A percentile compares a stretch with the other conserved stretches of the same genome.
These are phyloP conservation scores for Cherax quadricarinatus DNA, from an alignment of 1,140 invertebrate species.

Conservation along the genomic window DNA sequence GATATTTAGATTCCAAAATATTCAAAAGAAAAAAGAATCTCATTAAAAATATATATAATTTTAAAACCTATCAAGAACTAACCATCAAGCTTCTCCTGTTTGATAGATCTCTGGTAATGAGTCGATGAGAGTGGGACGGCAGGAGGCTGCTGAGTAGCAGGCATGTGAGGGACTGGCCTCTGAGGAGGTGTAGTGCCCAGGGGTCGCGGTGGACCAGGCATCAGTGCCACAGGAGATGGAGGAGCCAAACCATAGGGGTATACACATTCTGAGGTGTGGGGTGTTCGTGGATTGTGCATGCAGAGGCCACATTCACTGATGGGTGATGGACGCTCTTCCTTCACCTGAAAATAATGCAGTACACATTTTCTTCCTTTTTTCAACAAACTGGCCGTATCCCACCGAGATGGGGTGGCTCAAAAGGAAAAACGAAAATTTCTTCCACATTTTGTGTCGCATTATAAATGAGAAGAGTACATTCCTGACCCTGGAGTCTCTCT, in stretches of 20 bases:
- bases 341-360: slow-evolving; percentile 45
- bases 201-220: slow-evolving; percentile 54
- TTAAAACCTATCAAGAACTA: neutral
- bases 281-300: slow-evolving; percentile 68
- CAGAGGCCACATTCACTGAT: slow-evolving; percentile 71
- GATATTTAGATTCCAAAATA: no score
- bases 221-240: slow-evolving; percentile 56
- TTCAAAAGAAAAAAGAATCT: no score
- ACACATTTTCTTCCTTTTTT: no score
- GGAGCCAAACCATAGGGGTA: slow-evolving; percentile 67
- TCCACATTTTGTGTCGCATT: no score
- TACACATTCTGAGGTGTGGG: slow-evolving; percentile 67
- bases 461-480: no score
- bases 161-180: slow-evolving; percentile 52
- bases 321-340: slow-evolving; percentile 72
- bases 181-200: slow-evolving; percentile 49
- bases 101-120: slow-evolving; percentile 61
- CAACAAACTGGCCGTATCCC: no score
- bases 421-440: no score
- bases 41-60: no score
- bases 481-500: no score
- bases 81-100: slow-evolving; percentile 70
- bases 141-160: neutral
- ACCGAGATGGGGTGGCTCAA: no score
- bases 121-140: slow-evolving; percentile 34